Conservation (phyloP, 1,140 invertebrate genomes). For the Eubasilissa regina region DNA sequence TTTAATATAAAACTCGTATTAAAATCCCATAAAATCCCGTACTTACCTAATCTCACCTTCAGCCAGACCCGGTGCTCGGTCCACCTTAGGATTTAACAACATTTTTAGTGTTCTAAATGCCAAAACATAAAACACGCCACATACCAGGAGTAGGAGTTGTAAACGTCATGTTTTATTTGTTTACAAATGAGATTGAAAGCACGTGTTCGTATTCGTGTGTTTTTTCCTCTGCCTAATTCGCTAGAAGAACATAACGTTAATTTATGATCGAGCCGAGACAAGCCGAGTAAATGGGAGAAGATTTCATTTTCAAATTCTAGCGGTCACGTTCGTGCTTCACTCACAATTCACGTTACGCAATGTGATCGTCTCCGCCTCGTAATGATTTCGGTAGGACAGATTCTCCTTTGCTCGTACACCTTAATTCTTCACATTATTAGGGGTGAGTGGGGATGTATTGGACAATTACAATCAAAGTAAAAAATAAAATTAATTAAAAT, state of each 20-base stretch:
- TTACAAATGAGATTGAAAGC: conserved; percentile 44
- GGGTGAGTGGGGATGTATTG: too few relatives aligned
- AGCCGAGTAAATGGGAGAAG: background rate
- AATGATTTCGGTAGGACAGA: background rate
- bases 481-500: too few relatives aligned
- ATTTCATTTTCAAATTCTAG: background rate
- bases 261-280: conserved; percentile 3
- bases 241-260: conserved; percentile 14
- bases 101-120: conserved; percentile 35
- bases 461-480: too few relatives aligned
- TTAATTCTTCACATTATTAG: too few relatives aligned
- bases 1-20: conserved; percentile 36
- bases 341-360: background rate
- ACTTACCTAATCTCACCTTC: conserved; percentile 26
- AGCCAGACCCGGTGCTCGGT: conserved; percentile 1
- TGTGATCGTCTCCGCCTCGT: background rate
- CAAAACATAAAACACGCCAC: conserved; percentile 36
- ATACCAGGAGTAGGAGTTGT: conserved; percentile 22
- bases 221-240: conserved; percentile 3
- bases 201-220: conserved; percentile 5
- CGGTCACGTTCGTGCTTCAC: too few relatives aligned
- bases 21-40: conserved; percentile 13
- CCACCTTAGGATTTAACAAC: conserved; percentile 31
- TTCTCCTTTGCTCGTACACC: too few relatives aligned
- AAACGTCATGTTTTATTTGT: conserved; percentile 43